A percentile compares a stretch with the other conserved stretches of the same genome.
Conservation (phyloP, 2,888 invertebrate genomes). For the Cantharis nigra region DNA sequence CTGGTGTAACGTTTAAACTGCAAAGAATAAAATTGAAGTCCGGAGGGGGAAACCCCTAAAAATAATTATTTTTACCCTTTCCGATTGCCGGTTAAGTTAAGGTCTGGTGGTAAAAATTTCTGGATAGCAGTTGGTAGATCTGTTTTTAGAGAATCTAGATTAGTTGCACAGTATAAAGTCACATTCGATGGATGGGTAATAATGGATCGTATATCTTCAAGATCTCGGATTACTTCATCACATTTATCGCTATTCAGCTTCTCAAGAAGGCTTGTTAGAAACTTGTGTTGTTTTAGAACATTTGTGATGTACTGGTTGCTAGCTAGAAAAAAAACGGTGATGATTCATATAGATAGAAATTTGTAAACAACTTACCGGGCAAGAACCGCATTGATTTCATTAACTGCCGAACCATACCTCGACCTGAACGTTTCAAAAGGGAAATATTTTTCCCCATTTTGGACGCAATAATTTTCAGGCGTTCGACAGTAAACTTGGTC, state of each 20-base stretch:
- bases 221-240: slow-evolving; percentile 58
- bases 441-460: slow-evolving; percentile 83
- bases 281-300: slow-evolving; percentile 76
- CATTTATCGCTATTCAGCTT: slow-evolving; percentile 59
- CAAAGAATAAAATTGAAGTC: not conserved
- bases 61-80: slow-evolving; percentile 16
- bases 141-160: slow-evolving; percentile 64
- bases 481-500: slow-evolving; percentile 72
- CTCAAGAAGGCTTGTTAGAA: slow-evolving; percentile 70
- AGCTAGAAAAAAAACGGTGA: slow-evolving; percentile 53
- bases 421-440: slow-evolving; percentile 74
- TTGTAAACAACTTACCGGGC: slow-evolving; percentile 55
- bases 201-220: slow-evolving; percentile 63
- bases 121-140: slow-evolving; percentile 55
- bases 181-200: slow-evolving; percentile 66
- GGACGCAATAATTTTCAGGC: slow-evolving; percentile 76
- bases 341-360: not conserved
- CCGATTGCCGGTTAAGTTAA: slow-evolving; percentile 8
- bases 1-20: slow-evolving; percentile 51
- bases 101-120: slow-evolving; percentile 34
- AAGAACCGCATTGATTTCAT: slow-evolving; percentile 64
- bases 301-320: slow-evolving; percentile 74
- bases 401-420: slow-evolving; percentile 67
- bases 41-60: not conserved
- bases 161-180: slow-evolving; percentile 73